Evolutionary conservation across 2,888 invertebrate species (phyloP), one percentile per base, ranked within the genome.

Genomic region (Cylindroiulus punctatus): DNA sequence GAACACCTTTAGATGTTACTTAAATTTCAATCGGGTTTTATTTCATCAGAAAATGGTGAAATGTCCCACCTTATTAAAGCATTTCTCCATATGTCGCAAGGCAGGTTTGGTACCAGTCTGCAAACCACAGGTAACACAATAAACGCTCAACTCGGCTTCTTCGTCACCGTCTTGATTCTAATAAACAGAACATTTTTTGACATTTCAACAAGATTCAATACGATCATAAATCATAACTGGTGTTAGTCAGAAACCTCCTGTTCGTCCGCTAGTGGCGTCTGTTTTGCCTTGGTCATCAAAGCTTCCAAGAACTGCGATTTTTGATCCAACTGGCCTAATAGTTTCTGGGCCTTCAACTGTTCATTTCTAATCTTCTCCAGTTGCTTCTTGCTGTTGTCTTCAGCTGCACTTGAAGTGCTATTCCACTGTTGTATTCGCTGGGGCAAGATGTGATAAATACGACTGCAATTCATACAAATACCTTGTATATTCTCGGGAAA

Each of bases 21-120:
- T n/a, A 36, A 36, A 2, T 36, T 36, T 36, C 36, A 36, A 36
- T 36, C 36, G 7, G 36, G 36, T 36, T 36, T 81, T 87, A 86
- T 17, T n/a, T 36, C 83, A 52, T 17, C 83, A 82, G 32, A 83
- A 36, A 81, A 83, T 22, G 42, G 32, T 87, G 83, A 83, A 32
- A 87, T 47, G 36, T 36, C n/a, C 8, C 90, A 94, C 93, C 92
- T 98, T 98, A 88, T 97, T 95, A 91, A 98, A 99, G 91, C 98
- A 99, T 91, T 97, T 97, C 92, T 98, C 98, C 97, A 99, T 97
- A 90, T 99, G 99, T 89, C 96, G 96, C 30, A 98, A 94, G 0
- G 98, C 98, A 0, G 96, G 96, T 86, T 95, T 94, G 0, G 97
- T 96, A 90, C 96, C 96, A 87, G 98, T 95, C 92, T 98, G 98